phyloP scores from a whole-genome alignment of 2,113 vertebrate genomes.

The Psammodynastes pulverulentus region DNA sequence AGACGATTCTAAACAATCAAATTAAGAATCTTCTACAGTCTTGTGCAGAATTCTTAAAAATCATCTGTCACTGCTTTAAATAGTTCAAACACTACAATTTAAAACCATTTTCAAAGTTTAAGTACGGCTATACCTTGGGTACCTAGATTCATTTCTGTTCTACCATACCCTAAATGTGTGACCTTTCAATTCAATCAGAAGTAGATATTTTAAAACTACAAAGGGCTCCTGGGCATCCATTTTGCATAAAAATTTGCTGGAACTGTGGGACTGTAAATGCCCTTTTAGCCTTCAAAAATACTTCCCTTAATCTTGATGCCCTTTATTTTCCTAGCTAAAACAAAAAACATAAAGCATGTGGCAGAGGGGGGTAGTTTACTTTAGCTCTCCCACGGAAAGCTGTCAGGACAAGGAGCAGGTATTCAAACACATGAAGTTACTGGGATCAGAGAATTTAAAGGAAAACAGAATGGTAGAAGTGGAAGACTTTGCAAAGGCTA shows the following conservation, averaged over 20 bases:
- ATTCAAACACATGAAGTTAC: background rate
- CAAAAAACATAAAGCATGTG: background rate
- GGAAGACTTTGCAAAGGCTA: background rate
- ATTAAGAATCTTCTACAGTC: background rate
- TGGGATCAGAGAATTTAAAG: background rate
- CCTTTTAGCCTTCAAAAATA: slow-evolving; percentile 21
- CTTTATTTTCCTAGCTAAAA: slow-evolving; percentile 6
- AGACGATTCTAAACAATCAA: background rate
- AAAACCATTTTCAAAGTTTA: background rate
- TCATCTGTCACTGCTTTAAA: background rate
- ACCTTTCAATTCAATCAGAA: slow-evolving; percentile 33
- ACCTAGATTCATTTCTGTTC: slow-evolving; percentile 12
- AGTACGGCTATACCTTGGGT: background rate
- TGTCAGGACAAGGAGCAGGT: background rate
- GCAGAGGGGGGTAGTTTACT: background rate
- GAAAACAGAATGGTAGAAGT: background rate
- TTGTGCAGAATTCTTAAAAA: background rate
- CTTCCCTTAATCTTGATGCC: slow-evolving; percentile 1
- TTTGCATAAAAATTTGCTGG: slow-evolving; percentile 26
- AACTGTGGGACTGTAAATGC: background rate
- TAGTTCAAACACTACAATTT: background rate
- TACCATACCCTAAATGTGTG: slow-evolving; percentile 6
- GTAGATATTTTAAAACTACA: slow-evolving; percentile 20
- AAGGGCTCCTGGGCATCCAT: slow-evolving; percentile 14
- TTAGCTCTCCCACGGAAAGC: background rate